A percentile compares a stretch with the other conserved stretches of the same genome.
These are phyloP conservation scores for Lucilia sericata DNA, from an alignment of 1,140 invertebrate genomes.

Conservation along the genomic window DNA sequence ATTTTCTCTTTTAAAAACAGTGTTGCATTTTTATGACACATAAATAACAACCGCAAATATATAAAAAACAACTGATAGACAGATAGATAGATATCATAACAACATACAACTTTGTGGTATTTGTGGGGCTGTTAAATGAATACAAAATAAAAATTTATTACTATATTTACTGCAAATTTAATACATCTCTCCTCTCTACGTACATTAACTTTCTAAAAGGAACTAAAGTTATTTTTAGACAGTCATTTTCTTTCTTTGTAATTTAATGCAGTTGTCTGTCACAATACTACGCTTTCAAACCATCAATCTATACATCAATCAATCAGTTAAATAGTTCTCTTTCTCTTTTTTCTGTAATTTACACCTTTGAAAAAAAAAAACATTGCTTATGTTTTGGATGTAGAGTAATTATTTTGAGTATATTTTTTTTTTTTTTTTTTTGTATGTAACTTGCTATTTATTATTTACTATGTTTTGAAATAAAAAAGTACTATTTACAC, in stretches of 20 bases:
- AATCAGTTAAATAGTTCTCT: neutral
- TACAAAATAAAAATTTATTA: neutral
- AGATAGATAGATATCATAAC: neutral
- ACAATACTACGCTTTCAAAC: neutral
- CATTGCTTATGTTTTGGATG: neutral
- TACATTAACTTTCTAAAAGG: constrained; percentile 6
- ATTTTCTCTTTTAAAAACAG: neutral
- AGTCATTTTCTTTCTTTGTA: neutral
- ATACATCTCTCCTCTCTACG: no score
- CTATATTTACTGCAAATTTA: neutral
- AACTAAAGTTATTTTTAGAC: neutral
- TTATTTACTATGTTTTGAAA: no score
- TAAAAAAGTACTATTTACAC: neutral
- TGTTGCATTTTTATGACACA: constrained; percentile 6
- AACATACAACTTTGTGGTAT: neutral
- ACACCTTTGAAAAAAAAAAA: neutral
- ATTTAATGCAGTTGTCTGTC: neutral
- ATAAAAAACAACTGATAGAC: neutral
- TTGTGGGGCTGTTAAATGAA: neutral
- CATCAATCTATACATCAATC: neutral
- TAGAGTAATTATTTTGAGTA: neutral
- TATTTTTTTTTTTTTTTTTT: neutral
- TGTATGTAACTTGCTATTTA: no score
- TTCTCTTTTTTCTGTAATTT: neutral
- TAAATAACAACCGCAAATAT: neutral